Conservation (phyloP, 2,888 invertebrate genomes). For the Lasioglossum lativentre region DNA sequence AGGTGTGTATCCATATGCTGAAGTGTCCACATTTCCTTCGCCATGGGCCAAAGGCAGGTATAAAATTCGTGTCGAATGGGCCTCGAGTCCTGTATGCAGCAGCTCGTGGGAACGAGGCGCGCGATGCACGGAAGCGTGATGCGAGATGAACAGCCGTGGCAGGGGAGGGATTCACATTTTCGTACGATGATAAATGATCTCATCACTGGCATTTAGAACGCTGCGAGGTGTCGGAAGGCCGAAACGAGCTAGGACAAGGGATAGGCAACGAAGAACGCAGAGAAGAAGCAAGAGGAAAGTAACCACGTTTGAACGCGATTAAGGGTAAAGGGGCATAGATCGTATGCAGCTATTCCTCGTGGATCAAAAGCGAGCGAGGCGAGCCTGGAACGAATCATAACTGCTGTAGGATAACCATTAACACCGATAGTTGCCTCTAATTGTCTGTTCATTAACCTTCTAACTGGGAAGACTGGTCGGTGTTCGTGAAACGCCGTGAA, state of each 20-base stretch:
- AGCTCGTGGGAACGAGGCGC: slow-evolving; percentile 66
- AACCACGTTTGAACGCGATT: slow-evolving; percentile 31
- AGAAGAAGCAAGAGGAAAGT: background rate
- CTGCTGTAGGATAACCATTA: slow-evolving; percentile 67
- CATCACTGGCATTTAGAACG: slow-evolving; percentile 64
- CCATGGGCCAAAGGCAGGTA: background rate
- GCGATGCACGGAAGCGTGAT: slow-evolving; percentile 59
- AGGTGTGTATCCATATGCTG: background rate
- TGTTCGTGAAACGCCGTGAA: background rate
- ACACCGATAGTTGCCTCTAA: slow-evolving; percentile 68
- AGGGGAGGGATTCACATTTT: slow-evolving; percentile 57
- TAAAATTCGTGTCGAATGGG: slow-evolving; percentile 53
- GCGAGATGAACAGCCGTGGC: slow-evolving; percentile 14
- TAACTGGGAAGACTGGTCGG: background rate
- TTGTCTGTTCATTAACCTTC: slow-evolving; percentile 66
- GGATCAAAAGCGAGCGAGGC: background rate
- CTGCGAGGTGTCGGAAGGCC: slow-evolving; percentile 60
- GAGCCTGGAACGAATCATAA: slow-evolving; percentile 44
- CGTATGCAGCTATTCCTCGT: slow-evolving; percentile 25
- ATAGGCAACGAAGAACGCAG: background rate
- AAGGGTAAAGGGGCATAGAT: slow-evolving; percentile 58
- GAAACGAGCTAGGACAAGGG: slow-evolving; percentile 30
- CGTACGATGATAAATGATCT: slow-evolving; percentile 75
- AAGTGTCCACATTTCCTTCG: background rate
- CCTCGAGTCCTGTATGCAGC: slow-evolving; percentile 29